Base-by-base conservation (phyloP, 2,113 vertebrate genomes). In the Salminus brasiliensis region DNA sequence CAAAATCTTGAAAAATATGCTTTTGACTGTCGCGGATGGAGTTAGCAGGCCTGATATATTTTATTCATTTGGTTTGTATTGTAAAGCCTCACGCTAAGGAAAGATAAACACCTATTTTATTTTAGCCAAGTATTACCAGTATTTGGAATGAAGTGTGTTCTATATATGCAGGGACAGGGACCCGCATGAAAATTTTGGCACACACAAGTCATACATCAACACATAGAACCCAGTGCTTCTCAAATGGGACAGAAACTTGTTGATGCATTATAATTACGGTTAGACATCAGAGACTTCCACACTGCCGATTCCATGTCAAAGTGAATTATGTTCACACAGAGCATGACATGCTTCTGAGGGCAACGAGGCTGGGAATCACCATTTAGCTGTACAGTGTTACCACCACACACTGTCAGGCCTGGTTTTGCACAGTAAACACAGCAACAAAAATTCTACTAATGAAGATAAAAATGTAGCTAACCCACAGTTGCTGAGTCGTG, bases 261-360 rank as follows among this genome's bases (percentile, higher is more conserved):
- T 67, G 72, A 68, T 63, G 68, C 63, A 62, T 85, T 83, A 70
- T 65, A 88, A 83, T 81, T 81, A 76, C 32, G 79, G 74, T 43
- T 43, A 81, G 72, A 72, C 84, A 85, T 89, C 80, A 83, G 62
- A 63, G 72, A 34, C 63, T 68, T 81, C 53, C 72, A 60, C 72
- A 69, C 72, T 70, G 79, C 72, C 82, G 74, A 30, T 45, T 55
- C 67, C 74, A 85, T 49, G 81, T 41, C 18, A 21, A 55, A 36
- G 60, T 74, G 60, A 39, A 81, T 83, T 84, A 77, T 85, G 83
- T 74, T 72, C 80, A 84, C 74, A 80, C 76, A 69, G 49, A 67
- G 55, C 81, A 78, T 86, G 74, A 83, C 89, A 88, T 52, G 78
- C 63, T 57, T 81, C 53, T 75, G 49, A 34, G 39, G 29, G 49